Evolutionary conservation across 2,797 vertebrate genomes (phyloP).

Genomic region (Iguana delicatissima): DNA sequence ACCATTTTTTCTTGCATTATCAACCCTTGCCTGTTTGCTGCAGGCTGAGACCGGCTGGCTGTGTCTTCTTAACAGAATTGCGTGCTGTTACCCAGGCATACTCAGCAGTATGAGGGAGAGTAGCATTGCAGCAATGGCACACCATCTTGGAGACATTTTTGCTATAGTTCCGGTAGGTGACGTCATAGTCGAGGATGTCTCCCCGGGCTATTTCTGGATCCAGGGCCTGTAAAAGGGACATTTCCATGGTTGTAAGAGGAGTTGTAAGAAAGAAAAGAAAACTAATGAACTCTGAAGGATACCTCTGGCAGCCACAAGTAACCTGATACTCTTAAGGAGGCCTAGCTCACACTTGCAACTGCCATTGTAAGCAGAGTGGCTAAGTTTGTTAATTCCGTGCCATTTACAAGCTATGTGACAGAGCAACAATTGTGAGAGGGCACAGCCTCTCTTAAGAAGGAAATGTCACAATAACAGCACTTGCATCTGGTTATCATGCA

Average conservation of each 20-base stretch:
- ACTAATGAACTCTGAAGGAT: background rate
- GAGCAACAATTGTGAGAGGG: background rate
- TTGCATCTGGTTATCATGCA: background rate
- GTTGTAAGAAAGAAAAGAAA: background rate
- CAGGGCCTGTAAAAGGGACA: slow-evolving; percentile 23
- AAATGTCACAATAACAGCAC: background rate
- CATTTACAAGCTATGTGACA: background rate
- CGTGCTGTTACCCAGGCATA: slow-evolving; percentile 30
- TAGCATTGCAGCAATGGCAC: slow-evolving; percentile 41
- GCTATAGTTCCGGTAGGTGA: slow-evolving; percentile 31
- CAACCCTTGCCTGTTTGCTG: slow-evolving; percentile 62
- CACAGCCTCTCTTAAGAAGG: background rate
- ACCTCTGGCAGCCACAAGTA: background rate
- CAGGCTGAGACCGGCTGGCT: slow-evolving; percentile 58
- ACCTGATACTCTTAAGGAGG: too few species aligned
- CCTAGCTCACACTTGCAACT: background rate
- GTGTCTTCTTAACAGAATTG: background rate
- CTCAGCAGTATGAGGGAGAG: slow-evolving; percentile 11
- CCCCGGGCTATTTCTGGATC: background rate
- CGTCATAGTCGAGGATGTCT: slow-evolving; percentile 51
- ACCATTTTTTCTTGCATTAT: background rate
- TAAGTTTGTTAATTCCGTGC: background rate
- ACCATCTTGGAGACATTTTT: background rate
- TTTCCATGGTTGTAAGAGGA: background rate
- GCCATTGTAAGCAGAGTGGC: background rate